A percentile compares a stretch with the other conserved stretches of the same genome.
phyloP scores from a whole-genome alignment of 2,888 invertebrate genomes.

The Artemia sinica region DNA sequence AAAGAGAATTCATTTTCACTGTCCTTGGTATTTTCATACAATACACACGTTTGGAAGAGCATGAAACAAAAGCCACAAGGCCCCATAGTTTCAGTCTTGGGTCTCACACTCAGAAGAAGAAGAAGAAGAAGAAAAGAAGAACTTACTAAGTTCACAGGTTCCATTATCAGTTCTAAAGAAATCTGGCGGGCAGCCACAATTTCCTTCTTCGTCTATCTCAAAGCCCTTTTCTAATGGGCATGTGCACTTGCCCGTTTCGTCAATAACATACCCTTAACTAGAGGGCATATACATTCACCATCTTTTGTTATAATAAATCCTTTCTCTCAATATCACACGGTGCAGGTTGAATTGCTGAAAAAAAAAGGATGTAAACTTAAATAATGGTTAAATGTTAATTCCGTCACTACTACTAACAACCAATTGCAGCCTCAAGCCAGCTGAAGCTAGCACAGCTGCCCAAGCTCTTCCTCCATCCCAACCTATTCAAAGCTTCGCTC shows the following conservation, averaged over 20 bases:
- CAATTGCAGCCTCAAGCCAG: no score
- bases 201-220: slow-evolving; percentile 44
- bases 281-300: slow-evolving; percentile 55
- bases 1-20: no score
- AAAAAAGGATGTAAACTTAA: background rate
- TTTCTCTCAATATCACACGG: slow-evolving; percentile 52
- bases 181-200: slow-evolving; percentile 28
- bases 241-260: slow-evolving; percentile 43
- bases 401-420: no score
- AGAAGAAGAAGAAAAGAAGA: background rate
- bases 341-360: slow-evolving; percentile 20
- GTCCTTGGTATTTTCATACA: no score
- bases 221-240: slow-evolving; percentile 54
- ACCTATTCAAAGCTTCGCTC: no score
- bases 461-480: no score
- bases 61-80: no score
- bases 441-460: no score
- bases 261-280: slow-evolving; percentile 46
- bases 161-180: slow-evolving; percentile 26
- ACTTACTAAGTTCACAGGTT: slow-evolving; percentile 24
- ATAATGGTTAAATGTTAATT: no score
- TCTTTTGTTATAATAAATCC: slow-evolving; percentile 59
- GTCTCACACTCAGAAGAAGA: no score
- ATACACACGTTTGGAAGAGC: no score
- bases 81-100: no score